Percentiles rank a stretch among this genome's conserved stretches.
These are phyloP conservation scores for Clarias platycephalus DNA, from an alignment of 2,797 vertebrate species.

Conservation along the genomic window DNA sequence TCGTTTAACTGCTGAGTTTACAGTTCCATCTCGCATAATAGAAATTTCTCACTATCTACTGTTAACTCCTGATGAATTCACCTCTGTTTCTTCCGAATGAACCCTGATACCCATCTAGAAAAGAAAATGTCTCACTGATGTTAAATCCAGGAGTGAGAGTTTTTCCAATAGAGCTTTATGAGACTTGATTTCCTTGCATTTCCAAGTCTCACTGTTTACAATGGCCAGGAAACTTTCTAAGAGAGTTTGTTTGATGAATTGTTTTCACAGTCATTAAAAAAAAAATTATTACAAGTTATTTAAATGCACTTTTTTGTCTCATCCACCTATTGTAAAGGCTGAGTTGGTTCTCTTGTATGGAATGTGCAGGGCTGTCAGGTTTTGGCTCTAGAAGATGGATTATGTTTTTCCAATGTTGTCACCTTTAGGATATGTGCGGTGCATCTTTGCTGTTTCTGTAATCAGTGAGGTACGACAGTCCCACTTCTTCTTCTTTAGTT, in stretches of 20 bases:
- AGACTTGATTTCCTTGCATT: background rate
- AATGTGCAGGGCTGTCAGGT: background rate
- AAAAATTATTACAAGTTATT: too few species aligned
- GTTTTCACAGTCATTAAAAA: too few species aligned
- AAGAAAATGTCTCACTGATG: background rate
- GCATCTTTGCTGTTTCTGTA: background rate
- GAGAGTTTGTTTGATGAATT: background rate
- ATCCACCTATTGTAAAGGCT: background rate
- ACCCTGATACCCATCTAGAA: background rate
- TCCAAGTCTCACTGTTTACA: background rate
- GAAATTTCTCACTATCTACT: background rate
- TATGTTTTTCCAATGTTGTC: constrained; percentile 8
- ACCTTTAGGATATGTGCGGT: constrained; percentile 15
- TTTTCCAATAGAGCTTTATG: background rate
- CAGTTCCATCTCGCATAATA: background rate
- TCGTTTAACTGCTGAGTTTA: background rate
- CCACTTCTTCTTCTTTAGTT: background rate
- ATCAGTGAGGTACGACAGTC: constrained; percentile 7
- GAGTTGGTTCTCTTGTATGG: background rate
- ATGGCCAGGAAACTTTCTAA: background rate
- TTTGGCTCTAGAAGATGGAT: constrained; percentile 2
- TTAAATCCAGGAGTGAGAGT: background rate
- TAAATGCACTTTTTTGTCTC: background rate
- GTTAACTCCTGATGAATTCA: background rate
- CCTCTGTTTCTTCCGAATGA: background rate